Evolutionary conservation across 2,888 invertebrate genomes (phyloP), one percentile per base, ranked within the genome.

Genomic region (Allygus modestus): DNA sequence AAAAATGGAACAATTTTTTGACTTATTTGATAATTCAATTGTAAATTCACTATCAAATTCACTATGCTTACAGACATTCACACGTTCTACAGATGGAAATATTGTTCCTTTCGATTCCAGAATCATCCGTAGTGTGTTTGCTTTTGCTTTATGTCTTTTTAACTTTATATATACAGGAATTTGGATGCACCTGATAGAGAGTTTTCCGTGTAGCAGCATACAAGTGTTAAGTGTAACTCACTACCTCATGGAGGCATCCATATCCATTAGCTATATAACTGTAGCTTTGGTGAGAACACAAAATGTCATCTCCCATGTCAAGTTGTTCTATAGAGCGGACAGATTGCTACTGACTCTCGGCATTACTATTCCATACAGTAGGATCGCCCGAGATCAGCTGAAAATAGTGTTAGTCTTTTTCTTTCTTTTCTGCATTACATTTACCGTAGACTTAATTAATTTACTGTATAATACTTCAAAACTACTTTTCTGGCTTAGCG

Each of bases 261-360:
- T 51, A 51, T 51, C 51, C n/a, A 51, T 51, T 9, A 51, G 4
- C n/a, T 51, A 51, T 51, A n/a, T 51, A 51, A 51, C 51, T 51
- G 51, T 7, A n/a, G 51, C 17, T 2, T n/a, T 51, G 4, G 9
- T 51, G 4, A 2, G 11, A 7, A 51, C n/a, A 12, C 51, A n/a
- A 12, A 51, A 51, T 51, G 51, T 51, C 4, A 51, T 51, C 15
- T 2, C 4, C 4, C 51, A 51, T 51, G 51, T 51, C 15, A 51
- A 51, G 15, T 4, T 51, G 51, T 51, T 51, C 15, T 51, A 9
- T 15, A 51, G 15, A 51, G 51, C 51, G 2, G 51, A 51, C n/a
- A 7, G n/a, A 51, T 9, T 51, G 15, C 4, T 51, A 15, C n/a
- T 51, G n/a, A n/a, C 51, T 7, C n/a, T 12, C 4, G 51, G n/a